Evolutionary conservation across 2,113 vertebrate genomes (phyloP).

Genomic region (Apistogramma diplotaenia): DNA sequence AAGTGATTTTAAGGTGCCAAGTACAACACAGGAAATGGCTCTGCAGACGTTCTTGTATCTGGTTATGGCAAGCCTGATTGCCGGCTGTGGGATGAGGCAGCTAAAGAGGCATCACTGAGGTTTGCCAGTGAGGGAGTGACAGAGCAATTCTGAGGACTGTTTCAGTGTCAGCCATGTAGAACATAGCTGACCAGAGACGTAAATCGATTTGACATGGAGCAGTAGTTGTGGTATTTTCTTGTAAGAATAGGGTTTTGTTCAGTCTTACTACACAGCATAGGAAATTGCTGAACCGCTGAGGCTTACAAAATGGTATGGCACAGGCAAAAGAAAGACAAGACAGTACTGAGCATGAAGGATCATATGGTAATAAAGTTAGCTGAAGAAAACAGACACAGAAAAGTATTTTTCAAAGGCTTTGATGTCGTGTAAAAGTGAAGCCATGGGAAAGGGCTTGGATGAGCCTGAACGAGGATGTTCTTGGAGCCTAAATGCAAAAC

Average conservation of each 20-base stretch:
- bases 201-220: constrained; percentile 43
- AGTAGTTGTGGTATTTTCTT: constrained; percentile 29
- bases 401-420: constrained; percentile 9
- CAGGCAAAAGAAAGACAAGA: neutral
- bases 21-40: constrained; percentile 56
- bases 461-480: constrained; percentile 19
- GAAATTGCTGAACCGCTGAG: constrained; percentile 26
- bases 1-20: constrained; percentile 59
- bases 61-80: constrained; percentile 43
- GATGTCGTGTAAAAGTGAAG: constrained; percentile 32
- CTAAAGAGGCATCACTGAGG: constrained; percentile 20
- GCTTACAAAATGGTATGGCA: constrained; percentile 6
- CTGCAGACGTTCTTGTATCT: constrained; percentile 37
- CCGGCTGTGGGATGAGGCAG: constrained; percentile 22
- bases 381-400: neutral
- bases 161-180: constrained; percentile 34
- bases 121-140: constrained; percentile 37
- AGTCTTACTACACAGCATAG: neutral
- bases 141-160: constrained; percentile 28
- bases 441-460: neutral
- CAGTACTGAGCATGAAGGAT: neutral
- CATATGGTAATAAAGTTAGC: constrained; percentile 18
- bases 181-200: constrained; percentile 19
- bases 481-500: constrained; percentile 44
- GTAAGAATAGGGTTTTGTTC: constrained; percentile 42